Conservation (phyloP, 2,113 vertebrate genomes). For the Barbus barbus region DNA sequence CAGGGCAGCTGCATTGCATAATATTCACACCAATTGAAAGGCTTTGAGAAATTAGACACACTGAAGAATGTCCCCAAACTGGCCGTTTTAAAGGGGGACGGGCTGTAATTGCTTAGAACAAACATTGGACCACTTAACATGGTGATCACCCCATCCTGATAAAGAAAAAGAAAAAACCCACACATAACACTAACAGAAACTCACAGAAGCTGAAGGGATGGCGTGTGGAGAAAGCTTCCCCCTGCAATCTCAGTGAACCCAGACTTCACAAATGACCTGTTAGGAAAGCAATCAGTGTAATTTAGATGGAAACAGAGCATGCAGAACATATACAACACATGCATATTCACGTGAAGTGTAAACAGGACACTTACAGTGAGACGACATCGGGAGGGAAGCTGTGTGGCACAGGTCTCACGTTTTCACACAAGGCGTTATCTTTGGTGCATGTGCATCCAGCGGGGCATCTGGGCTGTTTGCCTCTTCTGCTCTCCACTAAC, state of each 20-base stretch:
- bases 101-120: slow-evolving; percentile 40
- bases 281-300: slow-evolving; percentile 55
- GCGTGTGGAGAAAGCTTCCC: slow-evolving; percentile 95
- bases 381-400: slow-evolving; percentile 92
- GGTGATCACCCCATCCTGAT: slow-evolving; percentile 43
- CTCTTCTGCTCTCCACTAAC: slow-evolving; percentile 82
- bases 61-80: slow-evolving; percentile 27
- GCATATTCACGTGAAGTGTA: too few species aligned
- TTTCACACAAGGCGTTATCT: slow-evolving; percentile 98
- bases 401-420: slow-evolving; percentile 91
- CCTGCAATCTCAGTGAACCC: slow-evolving; percentile 95
- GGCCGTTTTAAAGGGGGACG: slow-evolving; percentile 1
- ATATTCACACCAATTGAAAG: slow-evolving; percentile 47
- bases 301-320: not conserved
- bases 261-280: slow-evolving; percentile 98
- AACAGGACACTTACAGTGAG: slow-evolving; percentile 92
- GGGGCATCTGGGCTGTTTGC: slow-evolving; percentile 90
- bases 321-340: not conserved
- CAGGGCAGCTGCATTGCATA: slow-evolving; percentile 45
- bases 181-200: slow-evolving; percentile 72
- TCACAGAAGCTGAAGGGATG: slow-evolving; percentile 98
- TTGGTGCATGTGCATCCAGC: slow-evolving; percentile 95
- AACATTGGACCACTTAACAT: slow-evolving; percentile 50
- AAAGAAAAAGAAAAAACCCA: not conserved
- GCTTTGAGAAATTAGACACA: slow-evolving; percentile 50